A percentile compares a stretch with the other conserved stretches of the same genome.
Conservation (phyloP, 1,140 invertebrate genomes). For the Scaptomyza hsui region DNA sequence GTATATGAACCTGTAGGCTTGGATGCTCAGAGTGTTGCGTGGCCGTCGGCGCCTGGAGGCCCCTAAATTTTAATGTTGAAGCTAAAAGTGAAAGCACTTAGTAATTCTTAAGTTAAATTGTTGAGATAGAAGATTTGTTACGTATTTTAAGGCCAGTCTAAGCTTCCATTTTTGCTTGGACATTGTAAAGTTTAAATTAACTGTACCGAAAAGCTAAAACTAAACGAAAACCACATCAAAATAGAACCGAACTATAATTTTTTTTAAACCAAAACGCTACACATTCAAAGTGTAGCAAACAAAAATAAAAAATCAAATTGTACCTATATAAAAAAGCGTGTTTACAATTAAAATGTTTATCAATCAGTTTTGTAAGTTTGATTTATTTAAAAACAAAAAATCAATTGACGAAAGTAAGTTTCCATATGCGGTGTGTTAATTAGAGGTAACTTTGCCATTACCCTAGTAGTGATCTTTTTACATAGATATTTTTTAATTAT, state of each 20-base stretch:
- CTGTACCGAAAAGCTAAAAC: conserved; percentile 53
- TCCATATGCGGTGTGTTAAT: too few relatives aligned
- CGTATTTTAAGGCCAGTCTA: conserved; percentile 56
- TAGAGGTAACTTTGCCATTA: too few relatives aligned
- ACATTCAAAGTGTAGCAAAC: conserved; percentile 9
- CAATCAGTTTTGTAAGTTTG: too few relatives aligned
- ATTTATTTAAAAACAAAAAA: background rate
- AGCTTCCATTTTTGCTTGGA: conserved; percentile 18
- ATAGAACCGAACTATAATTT: conserved; percentile 42
- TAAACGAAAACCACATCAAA: conserved; percentile 15
- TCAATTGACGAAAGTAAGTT: too few relatives aligned
- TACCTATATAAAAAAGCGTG: background rate
- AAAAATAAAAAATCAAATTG: conserved; percentile 23
- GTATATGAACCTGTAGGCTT: conserved; percentile 33
- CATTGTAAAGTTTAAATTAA: conserved; percentile 46
- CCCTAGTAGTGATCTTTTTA: too few relatives aligned
- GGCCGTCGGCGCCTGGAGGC: conserved; percentile 54
- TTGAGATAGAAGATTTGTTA: conserved; percentile 69
- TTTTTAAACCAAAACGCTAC: conserved; percentile 28
- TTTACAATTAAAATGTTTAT: background rate
- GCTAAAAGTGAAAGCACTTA: conserved; percentile 64
- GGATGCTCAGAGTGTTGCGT: conserved; percentile 55
- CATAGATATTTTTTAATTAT: background rate
- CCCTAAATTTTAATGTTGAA: conserved; percentile 59
- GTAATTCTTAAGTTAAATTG: conserved; percentile 72